Base-by-base conservation (phyloP, 2,113 vertebrate genomes). In the Epinephelus cyanopodus region DNA sequence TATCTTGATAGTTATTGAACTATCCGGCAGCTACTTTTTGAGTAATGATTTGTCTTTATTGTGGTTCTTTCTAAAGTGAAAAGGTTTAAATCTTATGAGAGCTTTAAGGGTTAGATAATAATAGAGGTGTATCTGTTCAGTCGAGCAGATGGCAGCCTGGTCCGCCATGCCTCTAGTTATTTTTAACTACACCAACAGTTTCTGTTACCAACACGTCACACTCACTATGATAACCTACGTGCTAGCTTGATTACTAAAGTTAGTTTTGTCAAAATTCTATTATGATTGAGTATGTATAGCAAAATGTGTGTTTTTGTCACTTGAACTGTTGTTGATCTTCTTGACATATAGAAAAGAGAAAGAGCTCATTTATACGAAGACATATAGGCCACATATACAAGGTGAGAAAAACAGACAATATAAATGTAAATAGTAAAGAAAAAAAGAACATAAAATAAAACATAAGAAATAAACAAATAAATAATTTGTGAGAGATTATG, bases 161-260 rank as follows among this genome's bases (percentile, higher is more conserved):
- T 61, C 60, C 0, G 3, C 14, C 47, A 53, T 74, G 67, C 19
- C 62, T 47, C 45, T 67, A 68, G 80, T 88, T 91, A 90, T 90
- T 91, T 92, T 92, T 87, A 91, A 87, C 77, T 83, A 47, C 70
- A 67, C 57, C 62, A 52, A 74, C 58, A 79, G 78, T 84, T 82
- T 86, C 75, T 80, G 23, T 88, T 83, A 75, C 83, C 27, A 90
- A 50, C 70, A 57, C 37, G 67, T 72, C 39, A 61, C 21, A 27
- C 23, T 66, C 19, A 83, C 25, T 71, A 53, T 65, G 6, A 74
- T 29, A 48, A 25, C 37, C 47, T 47, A 52, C 12, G 45, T 73
- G 9, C 3, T 60, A 52, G 23, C 17, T 47, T 84, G 66, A 56
- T 75, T 62, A 33, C n/a, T 27, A n/a, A 66, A 27, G 45, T 23